Percentiles rank a stretch among this genome's conserved stretches.
Evolutionary conservation across 53 echinoderm and acorn worm species (phyloP).

Genomic region (Echinarachnius parma): DNA sequence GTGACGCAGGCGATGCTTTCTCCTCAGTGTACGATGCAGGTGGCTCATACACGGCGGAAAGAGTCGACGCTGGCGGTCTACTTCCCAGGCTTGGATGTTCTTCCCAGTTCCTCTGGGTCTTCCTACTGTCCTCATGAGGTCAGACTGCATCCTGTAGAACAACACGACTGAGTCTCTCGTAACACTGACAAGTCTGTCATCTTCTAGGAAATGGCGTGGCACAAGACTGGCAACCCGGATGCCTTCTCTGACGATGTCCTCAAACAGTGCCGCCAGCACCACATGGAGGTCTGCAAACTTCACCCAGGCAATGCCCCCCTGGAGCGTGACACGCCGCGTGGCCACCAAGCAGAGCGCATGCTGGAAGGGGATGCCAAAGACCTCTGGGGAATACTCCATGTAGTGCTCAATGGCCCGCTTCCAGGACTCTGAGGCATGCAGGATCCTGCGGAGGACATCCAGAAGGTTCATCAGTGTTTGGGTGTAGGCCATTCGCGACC

Average conservation of each 20-base stretch:
- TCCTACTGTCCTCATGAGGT: neutral
- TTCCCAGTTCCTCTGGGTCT: conserved; percentile 13
- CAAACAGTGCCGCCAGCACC: conserved; percentile 72
- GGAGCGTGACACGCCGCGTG: conserved; percentile 54
- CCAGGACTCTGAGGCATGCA: conserved; percentile 50
- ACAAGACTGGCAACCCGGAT: conserved; percentile 42
- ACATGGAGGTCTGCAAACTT: conserved; percentile 62
- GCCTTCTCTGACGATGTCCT: conserved; percentile 58
- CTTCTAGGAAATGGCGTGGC: conserved; percentile 25
- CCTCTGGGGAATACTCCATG: conserved; percentile 60
- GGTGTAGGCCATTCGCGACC: neutral
- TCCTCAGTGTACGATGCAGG: conserved; percentile 61
- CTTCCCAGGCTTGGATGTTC: conserved; percentile 4
- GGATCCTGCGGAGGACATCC: neutral
- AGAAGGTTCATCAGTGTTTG: conserved; percentile 8
- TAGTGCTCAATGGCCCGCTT: conserved; percentile 48
- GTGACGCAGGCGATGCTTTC: conserved; percentile 83
- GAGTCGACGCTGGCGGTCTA: conserved; percentile 45
- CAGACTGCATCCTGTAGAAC: conserved; percentile 14
- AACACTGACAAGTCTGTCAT: conserved; percentile 61
- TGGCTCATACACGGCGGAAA: conserved; percentile 95
- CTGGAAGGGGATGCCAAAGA: conserved; percentile 78
- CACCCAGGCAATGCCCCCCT: conserved; percentile 64
- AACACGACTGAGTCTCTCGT: conserved; percentile 37
- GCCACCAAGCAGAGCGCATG: conserved; percentile 68